Percentiles rank a stretch among this genome's conserved stretches.
phyloP scores from a whole-genome alignment of 2,113 vertebrate species.

The Nipponia nippon region DNA sequence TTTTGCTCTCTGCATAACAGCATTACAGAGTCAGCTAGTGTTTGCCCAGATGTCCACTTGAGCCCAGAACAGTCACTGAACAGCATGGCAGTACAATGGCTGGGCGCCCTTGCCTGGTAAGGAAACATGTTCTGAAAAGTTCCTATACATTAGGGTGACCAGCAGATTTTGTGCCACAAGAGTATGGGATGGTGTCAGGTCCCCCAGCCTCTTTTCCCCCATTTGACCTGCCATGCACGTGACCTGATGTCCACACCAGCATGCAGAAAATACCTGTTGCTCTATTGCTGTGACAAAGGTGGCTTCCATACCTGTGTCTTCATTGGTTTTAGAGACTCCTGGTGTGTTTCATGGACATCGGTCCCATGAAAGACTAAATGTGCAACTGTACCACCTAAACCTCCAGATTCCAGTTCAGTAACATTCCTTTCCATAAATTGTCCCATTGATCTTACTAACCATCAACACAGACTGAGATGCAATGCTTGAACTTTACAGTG shows the following conservation, averaged over 20 bases:
- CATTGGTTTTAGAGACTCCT: background rate
- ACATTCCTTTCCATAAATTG: background rate
- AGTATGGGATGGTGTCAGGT: background rate
- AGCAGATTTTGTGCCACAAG: fast-evolving
- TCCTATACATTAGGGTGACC: background rate
- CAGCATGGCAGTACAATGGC: background rate
- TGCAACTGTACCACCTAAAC: background rate
- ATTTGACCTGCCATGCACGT: background rate
- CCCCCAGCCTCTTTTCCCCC: background rate
- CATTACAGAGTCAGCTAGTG: background rate
- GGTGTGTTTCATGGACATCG: background rate
- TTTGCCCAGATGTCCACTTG: background rate
- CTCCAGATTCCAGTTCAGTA: background rate
- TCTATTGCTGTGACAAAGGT: background rate
- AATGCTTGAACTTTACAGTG: background rate
- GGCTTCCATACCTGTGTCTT: background rate
- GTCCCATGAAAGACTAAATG: background rate
- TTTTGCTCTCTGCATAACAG: background rate
- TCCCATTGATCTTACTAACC: background rate
- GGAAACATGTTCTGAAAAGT: background rate
- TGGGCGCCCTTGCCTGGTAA: background rate
- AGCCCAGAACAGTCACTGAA: background rate
- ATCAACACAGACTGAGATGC: background rate
- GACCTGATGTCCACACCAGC: background rate
- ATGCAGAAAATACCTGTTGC: background rate